Base-by-base conservation (phyloP, 2,888 invertebrate genomes). In the Tryphoninae sp. region DNA sequence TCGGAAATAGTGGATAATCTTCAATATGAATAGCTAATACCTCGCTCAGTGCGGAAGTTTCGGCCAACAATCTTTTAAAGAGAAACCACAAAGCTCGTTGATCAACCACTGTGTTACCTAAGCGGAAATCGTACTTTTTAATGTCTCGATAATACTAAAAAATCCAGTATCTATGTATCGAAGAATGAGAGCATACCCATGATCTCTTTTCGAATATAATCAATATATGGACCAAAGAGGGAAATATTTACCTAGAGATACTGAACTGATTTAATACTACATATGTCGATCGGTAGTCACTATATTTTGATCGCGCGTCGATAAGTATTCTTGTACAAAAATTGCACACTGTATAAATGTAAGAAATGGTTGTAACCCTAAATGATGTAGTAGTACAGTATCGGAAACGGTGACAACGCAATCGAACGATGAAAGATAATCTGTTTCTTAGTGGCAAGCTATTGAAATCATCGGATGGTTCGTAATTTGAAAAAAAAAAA, bases 291-390 rank as follows among this genome's bases (percentile, higher is more conserved):
- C 49, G 59, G 67, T 75, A 61, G 62, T 69, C 59, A 69, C 65
- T 74, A 78, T 78, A 78, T 78, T 78, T 78, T 74, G 65, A 81
- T 16, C 51, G 79, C 67, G 73, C 73, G 72, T 75, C 49, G 64
- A 83, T 51, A 73, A 76, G 53, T 78, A 71, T 61, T 45, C 53
- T 74, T 23, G 71, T 78, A 81, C 69, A 74, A 69, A 61, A 59
- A 23, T 71, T 80, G 59, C 53, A 53, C 62, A 76, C 45, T 67
- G 76, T 80, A 80, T 61, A 76, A 76, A 76, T 72, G 75, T 80
- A 80, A 76, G 76, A 80, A 80, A 72, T 65, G 23, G 26, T 64
- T 67, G 65, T 80, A 72, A 72, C 67, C 53, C 69, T 77, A 69
- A 45, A 58, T 69, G 45, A 33, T 45, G 45, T 45, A 58, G 33